Evolutionary conservation across 1,140 invertebrate species (phyloP).

Genomic region (Oppia nitens): DNA sequence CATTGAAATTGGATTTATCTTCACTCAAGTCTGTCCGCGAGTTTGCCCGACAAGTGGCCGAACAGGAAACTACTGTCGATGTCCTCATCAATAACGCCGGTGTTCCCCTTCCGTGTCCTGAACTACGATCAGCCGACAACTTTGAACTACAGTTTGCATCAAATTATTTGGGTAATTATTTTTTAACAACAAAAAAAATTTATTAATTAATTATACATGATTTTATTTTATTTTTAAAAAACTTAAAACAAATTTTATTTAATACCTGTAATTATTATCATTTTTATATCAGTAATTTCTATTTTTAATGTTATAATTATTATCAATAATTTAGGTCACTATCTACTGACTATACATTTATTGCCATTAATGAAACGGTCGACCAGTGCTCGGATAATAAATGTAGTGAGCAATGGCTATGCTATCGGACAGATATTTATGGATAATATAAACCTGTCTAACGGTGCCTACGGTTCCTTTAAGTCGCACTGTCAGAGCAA

Average conservation of each 20-base stretch:
- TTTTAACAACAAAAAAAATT: no score
- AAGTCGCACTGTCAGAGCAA: slow-evolving; percentile 67
- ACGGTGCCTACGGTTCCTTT: slow-evolving; percentile 20
- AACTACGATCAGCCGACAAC: slow-evolving; percentile 48
- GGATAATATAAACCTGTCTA: slow-evolving; percentile 34
- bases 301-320: no score
- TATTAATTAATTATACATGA: no score
- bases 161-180: slow-evolving; percentile 32
- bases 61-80: no score
- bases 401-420: slow-evolving; percentile 30
- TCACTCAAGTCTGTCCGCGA: no score
- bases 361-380: slow-evolving; percentile 48
- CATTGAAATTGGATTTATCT: no score
- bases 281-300: no score
- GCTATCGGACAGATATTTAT: slow-evolving; percentile 48
- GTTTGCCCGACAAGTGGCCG: no score
- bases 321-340: slow-evolving; percentile 30
- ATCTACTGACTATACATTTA: slow-evolving; percentile 59
- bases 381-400: slow-evolving; percentile 29
- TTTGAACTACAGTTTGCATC: slow-evolving; percentile 51
- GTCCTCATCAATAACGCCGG: slow-evolving; percentile 70
- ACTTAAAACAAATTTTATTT: no score
- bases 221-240: no score
- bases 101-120: slow-evolving; percentile 26
- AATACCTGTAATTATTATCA: no score